These are phyloP conservation scores for Orchesella cincta DNA, from an alignment of 1,140 invertebrate species.

Conservation along the genomic window DNA sequence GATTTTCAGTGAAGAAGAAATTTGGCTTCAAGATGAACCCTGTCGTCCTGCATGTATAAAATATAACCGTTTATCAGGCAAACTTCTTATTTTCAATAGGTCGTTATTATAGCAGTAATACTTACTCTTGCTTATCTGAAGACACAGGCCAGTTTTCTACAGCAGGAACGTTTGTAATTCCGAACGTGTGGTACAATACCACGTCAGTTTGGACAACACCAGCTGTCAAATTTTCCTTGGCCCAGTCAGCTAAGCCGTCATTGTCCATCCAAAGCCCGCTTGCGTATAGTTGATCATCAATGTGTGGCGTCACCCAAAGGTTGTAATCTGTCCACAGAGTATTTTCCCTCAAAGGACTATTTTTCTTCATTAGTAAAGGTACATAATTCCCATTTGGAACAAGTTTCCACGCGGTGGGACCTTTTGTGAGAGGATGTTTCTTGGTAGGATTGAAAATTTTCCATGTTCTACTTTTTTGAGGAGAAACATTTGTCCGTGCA, in stretches of 20 bases:
- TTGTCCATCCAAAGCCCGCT: constrained; percentile 37
- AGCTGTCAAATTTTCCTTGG: neutral
- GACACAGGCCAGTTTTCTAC: constrained; percentile 22
- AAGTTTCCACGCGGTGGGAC: neutral
- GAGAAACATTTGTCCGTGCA: neutral
- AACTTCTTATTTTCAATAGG: neutral
- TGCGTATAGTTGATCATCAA: constrained; percentile 33
- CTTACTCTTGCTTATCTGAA: neutral
- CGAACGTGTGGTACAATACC: constrained; percentile 16
- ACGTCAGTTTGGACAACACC: constrained; percentile 20
- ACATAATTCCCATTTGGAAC: neutral
- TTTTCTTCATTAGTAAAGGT: neutral
- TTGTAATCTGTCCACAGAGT: constrained; percentile 3
- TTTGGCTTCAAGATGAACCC: neutral
- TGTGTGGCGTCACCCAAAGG: constrained; percentile 37
- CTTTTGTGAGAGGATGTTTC: neutral
- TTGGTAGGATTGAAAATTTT: neutral
- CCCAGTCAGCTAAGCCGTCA: constrained; percentile 29
- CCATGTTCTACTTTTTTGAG: neutral
- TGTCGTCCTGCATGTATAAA: neutral
- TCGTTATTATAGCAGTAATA: neutral
- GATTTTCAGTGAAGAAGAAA: neutral
- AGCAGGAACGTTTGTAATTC: constrained; percentile 21
- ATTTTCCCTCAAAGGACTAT: neutral
- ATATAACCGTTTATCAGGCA: neutral